These are phyloP conservation scores for Cyclargus thomasi DNA, from an alignment of 1,140 invertebrate species.

Conservation along the genomic window DNA sequence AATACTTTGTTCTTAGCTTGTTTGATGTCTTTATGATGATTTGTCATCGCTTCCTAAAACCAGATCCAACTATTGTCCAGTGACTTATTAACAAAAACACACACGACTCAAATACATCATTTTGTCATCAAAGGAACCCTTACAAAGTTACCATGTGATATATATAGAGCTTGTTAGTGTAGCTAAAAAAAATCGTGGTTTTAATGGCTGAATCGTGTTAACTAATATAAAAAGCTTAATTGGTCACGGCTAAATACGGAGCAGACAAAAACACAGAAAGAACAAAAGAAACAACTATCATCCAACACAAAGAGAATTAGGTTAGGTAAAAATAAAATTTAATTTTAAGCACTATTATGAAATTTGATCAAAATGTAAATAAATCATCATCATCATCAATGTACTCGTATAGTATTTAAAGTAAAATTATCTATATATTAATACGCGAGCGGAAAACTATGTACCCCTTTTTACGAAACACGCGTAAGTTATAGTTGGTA, in stretches of 20 bases:
- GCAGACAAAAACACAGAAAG: background rate
- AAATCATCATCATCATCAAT: too few species aligned
- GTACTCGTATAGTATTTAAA: too few species aligned
- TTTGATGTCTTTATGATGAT: background rate
- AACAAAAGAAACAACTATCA: background rate
- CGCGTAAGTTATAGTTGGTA: too few species aligned
- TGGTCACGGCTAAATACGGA: background rate
- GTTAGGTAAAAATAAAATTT: background rate
- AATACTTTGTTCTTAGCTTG: too few species aligned
- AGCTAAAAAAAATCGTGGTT: background rate
- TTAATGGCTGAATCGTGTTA: background rate
- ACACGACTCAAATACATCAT: background rate
- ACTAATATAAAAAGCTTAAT: background rate
- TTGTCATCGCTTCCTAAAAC: background rate
- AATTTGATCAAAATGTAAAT: too few species aligned
- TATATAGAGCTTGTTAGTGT: background rate
- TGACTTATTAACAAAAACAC: background rate
- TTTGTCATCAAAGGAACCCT: background rate
- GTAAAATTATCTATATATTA: too few species aligned
- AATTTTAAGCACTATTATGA: background rate
- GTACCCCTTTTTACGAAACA: too few species aligned
- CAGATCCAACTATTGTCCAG: background rate
- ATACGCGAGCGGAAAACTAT: too few species aligned
- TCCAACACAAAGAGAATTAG: background rate
- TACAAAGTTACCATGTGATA: background rate